Conservation (phyloP, 2,888 invertebrate species). For the Panorpa germanica region DNA sequence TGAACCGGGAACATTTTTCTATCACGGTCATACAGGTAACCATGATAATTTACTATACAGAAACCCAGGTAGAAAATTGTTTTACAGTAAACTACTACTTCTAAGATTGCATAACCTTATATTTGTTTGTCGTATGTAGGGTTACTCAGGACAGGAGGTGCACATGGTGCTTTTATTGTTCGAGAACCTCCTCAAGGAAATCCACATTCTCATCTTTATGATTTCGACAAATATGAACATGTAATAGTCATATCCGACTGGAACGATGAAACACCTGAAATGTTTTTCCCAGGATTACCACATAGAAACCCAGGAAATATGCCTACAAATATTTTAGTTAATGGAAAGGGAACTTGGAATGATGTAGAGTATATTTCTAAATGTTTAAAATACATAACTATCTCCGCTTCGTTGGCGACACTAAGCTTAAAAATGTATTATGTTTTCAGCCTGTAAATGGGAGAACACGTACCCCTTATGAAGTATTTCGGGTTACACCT, state of each 20-base stretch:
- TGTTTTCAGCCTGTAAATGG: too few species aligned
- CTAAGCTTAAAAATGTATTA: background rate
- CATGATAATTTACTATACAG: too few species aligned
- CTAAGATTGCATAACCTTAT: too few species aligned
- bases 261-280: conserved; percentile 38
- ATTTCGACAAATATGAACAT: conserved; percentile 51
- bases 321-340: conserved; percentile 18
- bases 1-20: conserved; percentile 63
- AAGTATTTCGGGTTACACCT: conserved; percentile 15
- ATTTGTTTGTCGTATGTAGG: too few species aligned
- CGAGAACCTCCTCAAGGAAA: conserved; percentile 33
- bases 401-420: conserved; percentile 2
- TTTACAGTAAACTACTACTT: too few species aligned
- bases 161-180: conserved; percentile 56
- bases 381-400: background rate
- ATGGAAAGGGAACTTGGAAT: conserved; percentile 17
- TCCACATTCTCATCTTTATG: conserved; percentile 41
- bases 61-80: too few species aligned
- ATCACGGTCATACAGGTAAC: conserved; percentile 49
- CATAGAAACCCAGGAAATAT: conserved; percentile 13
- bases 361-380: conserved; percentile 13
- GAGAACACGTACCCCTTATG: conserved; percentile 14
- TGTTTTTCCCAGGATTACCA: conserved; percentile 17
- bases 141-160: conserved; percentile 58
- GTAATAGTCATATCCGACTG: conserved; percentile 58